Base-by-base conservation (phyloP, 92 coral and sea anemone genomes). In the Virgularia gustaviana region DNA sequence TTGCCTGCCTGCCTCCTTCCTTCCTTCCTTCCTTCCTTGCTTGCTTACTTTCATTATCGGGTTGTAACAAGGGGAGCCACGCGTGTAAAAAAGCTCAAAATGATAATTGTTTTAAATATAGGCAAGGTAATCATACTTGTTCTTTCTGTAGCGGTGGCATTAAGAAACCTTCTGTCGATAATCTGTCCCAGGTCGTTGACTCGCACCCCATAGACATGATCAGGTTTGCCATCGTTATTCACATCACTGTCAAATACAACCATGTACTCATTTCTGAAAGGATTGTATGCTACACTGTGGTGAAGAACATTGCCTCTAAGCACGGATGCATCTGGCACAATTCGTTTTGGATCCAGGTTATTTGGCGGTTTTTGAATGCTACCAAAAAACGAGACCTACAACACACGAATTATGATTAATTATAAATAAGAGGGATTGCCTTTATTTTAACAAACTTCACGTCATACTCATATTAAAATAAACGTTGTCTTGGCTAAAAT, bases 201-300 rank as follows among this genome's bases (percentile, higher is more conserved):
- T 36, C 98, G 79, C 62, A 79, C 25, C 9, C 88, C 98, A 42
- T 73, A 92, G 38, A 89, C 44, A 8, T 85, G 88, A 49, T 92
- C 96, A 15, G 96, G 75, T 6, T 23, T 79, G 49, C 80, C 81
- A 49, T 92, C 96, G 43, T 63, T 67, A 45, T 92, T 79, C 19
- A 85, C 77, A 71, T 92, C 98, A 74, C 84, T 66, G 42, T 92
- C 98, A 72, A 84, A 92, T 18, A 87, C 89, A 36, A 92, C 87
- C 39, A 89, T 72, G 44, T 89, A 92, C 57, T 92, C 88, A 74
- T 89, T 83, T 20, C 86, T 83, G 32, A 53, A 73, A 1, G 83
- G 86, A 75, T 92, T 92, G 79, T 82, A 89, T 9, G 96, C 86
- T 4, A 83, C 57, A 19, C 88, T 82, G 76, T 91, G 97, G 51